Evolutionary conservation across 2,888 invertebrate genomes (phyloP), one percentile per base, ranked within the genome.

Genomic region (Drepana falcataria): DNA sequence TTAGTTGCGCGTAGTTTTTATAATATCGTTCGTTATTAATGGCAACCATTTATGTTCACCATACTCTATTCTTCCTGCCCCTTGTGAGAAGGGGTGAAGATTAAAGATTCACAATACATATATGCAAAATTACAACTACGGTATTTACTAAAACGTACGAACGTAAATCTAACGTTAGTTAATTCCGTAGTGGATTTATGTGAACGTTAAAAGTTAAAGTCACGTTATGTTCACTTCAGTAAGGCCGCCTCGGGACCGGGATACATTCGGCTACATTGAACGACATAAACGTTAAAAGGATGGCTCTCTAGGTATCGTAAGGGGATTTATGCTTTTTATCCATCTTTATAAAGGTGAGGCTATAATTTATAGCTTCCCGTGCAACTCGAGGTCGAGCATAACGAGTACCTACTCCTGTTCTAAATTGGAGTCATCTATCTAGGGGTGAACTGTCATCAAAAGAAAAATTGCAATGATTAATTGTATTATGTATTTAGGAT

Each of bases 241-340:
- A 44, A 44, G 44, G 9, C 7, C 9, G 44, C 44, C 9, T 9
- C 3, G 44, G 9, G 44, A 44, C 9, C 44, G 44, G 44, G 44
- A 9, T 9, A 6, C 44, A 44, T 44, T 44, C 44, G 9, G 9
- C 9, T 44, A 44, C 44, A 49, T 49, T 21, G 49, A 40, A 2
- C 33, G 37, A 33, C 33, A 40, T 49, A 49, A 40, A 49, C 49
- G 49, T 49, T 49, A 49, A 49, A 49, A 49, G 49, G 49, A 49
- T 52, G 48, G 48, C 40, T 35, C 53, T 48, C 51, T 53, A 49
- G 53, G 40, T 49, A 40, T 21, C 7, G 54, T 41, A 33, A 54
- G 53, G 49, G 52, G 57, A 49, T 52, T 55, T 57, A 55, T 52
- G 37, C 47, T 41, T 55, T 53, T 56, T 51, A 48, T 47, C 55